phyloP scores from a whole-genome alignment of 2,113 vertebrate genomes.

The Taxidea taxus region DNA sequence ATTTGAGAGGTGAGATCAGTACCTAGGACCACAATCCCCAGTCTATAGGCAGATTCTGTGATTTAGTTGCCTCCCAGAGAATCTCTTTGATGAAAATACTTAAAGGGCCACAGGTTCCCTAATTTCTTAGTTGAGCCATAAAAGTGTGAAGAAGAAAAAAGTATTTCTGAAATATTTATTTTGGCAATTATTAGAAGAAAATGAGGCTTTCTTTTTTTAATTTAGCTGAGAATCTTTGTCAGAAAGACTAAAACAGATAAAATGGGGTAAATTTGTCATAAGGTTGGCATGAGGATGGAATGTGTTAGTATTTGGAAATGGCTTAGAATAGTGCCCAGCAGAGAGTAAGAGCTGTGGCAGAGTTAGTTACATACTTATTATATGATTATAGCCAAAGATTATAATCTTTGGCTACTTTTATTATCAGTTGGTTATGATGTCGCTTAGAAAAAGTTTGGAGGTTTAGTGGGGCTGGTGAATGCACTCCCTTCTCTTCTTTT shows the following conservation, averaged over 20 bases:
- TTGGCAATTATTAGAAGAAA: constrained; percentile 3
- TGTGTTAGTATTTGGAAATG: not conserved
- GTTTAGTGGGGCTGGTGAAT: not conserved
- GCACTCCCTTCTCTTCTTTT: not conserved
- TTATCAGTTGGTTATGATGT: not conserved
- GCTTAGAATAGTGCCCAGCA: not conserved
- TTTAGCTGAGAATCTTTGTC: not conserved
- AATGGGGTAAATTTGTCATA: not conserved
- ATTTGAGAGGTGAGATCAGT: not conserved
- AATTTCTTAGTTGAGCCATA: not conserved
- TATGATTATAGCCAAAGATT: too few relatives aligned
- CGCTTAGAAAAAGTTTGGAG: not conserved
- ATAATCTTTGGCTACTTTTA: not conserved
- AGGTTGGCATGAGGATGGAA: not conserved
- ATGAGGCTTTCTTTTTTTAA: not conserved
- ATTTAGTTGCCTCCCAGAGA: not conserved
- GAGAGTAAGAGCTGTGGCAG: not conserved
- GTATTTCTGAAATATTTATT: constrained; percentile 1
- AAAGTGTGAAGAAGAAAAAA: not conserved
- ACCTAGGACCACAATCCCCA: too few relatives aligned
- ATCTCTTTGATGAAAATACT: not conserved
- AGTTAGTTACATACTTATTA: not conserved
- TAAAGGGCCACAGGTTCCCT: not conserved
- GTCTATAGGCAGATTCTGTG: not conserved
- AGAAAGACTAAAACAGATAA: not conserved